Evolutionary conservation across 2,888 invertebrate species (phyloP).

Genomic region (Athalia circularis): DNA sequence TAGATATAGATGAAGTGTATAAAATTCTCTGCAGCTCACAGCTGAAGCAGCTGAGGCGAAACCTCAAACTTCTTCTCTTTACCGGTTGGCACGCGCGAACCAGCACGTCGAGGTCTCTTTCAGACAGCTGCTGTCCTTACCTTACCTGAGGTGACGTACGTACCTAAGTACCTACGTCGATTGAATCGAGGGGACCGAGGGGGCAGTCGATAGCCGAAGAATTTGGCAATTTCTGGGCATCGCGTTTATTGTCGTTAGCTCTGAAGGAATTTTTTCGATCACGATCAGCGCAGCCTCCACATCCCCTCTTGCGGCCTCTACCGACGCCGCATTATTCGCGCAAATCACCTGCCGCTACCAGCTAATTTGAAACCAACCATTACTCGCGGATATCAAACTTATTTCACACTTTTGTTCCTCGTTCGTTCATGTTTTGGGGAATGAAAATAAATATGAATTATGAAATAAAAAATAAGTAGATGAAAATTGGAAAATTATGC

Average conservation of each 20-base stretch:
- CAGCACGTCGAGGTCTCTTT: constrained; percentile 8
- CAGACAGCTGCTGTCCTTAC: neutral
- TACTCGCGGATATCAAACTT: neutral
- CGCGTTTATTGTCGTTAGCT: neutral
- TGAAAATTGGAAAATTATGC: too few relatives aligned
- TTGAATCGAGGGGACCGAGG: neutral
- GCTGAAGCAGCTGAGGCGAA: neutral
- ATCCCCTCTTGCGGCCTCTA: neutral
- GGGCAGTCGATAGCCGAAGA: neutral
- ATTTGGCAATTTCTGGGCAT: constrained; percentile 30
- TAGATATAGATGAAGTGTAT: too few relatives aligned
- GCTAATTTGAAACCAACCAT: too few relatives aligned
- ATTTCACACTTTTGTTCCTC: neutral
- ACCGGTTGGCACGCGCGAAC: constrained; percentile 26
- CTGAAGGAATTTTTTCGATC: constrained; percentile 4
- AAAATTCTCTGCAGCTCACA: too few relatives aligned
- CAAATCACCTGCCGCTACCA: too few relatives aligned
- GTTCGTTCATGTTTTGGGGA: too few relatives aligned
- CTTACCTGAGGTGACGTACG: neutral
- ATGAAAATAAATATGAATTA: too few relatives aligned
- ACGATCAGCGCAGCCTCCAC: neutral
- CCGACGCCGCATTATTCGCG: neutral
- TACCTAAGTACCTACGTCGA: neutral
- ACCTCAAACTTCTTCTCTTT: constrained; percentile 23
- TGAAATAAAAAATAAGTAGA: too few relatives aligned